Evolutionary conservation across 1,140 invertebrate genomes (phyloP).

Genomic region (Campoletis sonorensis): DNA sequence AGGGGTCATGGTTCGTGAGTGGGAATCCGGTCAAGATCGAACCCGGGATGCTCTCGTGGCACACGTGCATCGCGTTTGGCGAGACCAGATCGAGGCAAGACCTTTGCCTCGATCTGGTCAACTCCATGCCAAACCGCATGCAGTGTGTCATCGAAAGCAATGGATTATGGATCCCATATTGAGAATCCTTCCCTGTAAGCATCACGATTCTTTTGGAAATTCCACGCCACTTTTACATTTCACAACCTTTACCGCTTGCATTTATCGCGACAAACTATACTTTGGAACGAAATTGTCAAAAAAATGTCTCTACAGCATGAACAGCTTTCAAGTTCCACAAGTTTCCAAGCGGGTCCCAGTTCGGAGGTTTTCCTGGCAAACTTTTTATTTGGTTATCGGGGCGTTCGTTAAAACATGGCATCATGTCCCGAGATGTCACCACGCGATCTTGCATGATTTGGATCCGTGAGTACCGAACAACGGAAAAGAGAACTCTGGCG

Average conservation of each 20-base stretch:
- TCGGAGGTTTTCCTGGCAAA: not conserved
- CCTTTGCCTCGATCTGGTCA: not conserved
- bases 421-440: not conserved
- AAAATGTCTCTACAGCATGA: too few relatives aligned
- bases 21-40: constrained; percentile 13
- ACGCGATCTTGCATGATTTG: not conserved
- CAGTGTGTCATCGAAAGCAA: constrained; percentile 22
- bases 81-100: not conserved
- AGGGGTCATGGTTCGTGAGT: constrained; percentile 25
- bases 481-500: not conserved
- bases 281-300: too few relatives aligned
- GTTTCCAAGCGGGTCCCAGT: not conserved
- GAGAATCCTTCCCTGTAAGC: not conserved
- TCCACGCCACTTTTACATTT: not conserved
- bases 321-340: not conserved
- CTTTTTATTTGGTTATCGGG: not conserved
- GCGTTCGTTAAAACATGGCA: not conserved
- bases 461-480: not conserved
- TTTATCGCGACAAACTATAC: too few relatives aligned
- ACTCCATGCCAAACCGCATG: constrained; percentile 24
- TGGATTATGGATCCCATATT: constrained; percentile 15
- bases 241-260: not conserved
- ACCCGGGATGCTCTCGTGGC: constrained; percentile 2
- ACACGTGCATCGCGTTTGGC: constrained; percentile 17
- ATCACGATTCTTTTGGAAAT: too few relatives aligned